Percentiles rank a stretch among this genome's conserved stretches.
These are phyloP conservation scores for Drosophila mayri DNA, from an alignment of 1,140 invertebrate genomes.

Conservation along the genomic window DNA sequence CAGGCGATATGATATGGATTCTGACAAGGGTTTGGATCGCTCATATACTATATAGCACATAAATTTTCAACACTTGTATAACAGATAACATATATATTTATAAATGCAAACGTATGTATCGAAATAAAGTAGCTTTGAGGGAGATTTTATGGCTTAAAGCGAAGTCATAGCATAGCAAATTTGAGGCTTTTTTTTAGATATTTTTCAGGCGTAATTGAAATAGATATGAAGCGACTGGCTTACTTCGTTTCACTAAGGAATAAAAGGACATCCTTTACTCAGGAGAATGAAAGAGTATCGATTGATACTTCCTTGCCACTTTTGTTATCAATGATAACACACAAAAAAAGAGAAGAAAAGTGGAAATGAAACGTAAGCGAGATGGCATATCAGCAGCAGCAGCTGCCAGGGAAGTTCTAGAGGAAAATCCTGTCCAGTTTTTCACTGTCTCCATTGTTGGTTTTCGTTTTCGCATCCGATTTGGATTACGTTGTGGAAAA, in stretches of 20 bases:
- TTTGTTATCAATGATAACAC: slow-evolving; percentile 66
- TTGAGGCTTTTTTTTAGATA: slow-evolving; percentile 18
- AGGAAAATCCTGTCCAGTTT: slow-evolving; percentile 35
- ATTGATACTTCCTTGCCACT: slow-evolving; percentile 27
- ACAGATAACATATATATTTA: slow-evolving; percentile 31
- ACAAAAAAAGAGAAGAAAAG: background rate
- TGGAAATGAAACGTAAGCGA: slow-evolving; percentile 28
- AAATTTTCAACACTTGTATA: slow-evolving; percentile 15
- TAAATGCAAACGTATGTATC: slow-evolving; percentile 26
- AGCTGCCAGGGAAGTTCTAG: slow-evolving; percentile 49
- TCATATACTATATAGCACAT: slow-evolving; percentile 11
- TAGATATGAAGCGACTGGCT: slow-evolving; percentile 15
- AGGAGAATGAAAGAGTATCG: slow-evolving; percentile 22
- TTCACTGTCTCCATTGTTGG: slow-evolving; percentile 38
- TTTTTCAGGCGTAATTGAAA: slow-evolving; percentile 15
- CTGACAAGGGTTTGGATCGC: slow-evolving; percentile 9
- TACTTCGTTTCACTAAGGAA: background rate
- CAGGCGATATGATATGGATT: slow-evolving; percentile 12
- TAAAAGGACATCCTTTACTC: background rate
- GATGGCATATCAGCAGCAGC: slow-evolving; percentile 40
- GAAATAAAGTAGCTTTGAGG: background rate
- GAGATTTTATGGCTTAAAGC: slow-evolving; percentile 23
- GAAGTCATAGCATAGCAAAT: slow-evolving; percentile 42
- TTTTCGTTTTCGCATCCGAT: slow-evolving; percentile 60
- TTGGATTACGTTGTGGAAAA: slow-evolving; percentile 67